Base-by-base conservation (phyloP, 2,113 vertebrate species). In the Sinocyclocheilus anophthalmus region DNA sequence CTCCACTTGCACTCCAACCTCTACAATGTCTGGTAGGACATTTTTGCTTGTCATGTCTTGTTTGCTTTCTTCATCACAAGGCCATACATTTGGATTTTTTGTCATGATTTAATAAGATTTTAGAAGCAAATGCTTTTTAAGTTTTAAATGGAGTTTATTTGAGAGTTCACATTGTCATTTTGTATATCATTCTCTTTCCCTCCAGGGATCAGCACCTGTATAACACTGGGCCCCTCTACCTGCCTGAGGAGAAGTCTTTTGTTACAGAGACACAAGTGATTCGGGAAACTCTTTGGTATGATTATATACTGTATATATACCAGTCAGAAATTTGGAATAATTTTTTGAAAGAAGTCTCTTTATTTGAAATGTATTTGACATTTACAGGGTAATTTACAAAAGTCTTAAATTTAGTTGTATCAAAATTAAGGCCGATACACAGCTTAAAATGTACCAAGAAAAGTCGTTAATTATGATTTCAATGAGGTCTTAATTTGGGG, bases 201-300 rank as follows among this genome's bases (percentile, higher is more conserved):
- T 90, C 26, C 86, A 97, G 98, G 98, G 97, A 99, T 85, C 98
- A 99, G 76, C 97, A 99, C 89, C 91, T 99, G 87, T 98, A 97
- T 33, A 96, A 94, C 93, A 97, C 95, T 26, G 96, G 99, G 85
- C 96, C 98, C 0, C 91, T 99, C 8, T 97, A 98, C 45, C 91
- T 97, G 85, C 96, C 96, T 0, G 97, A 98, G 88, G 97, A 99
- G 86, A 97, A 95, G 89, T 94, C 94, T 7, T 93, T 97, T 84
- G 96, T 99, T 88, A 97, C 97, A 0, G 98, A 99, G 94, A 96
- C 96, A 0, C 98, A 99, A 91, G 96, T 98, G 75, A 97, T 99
- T 90, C 93, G 98, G 76, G 98, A 99, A 94, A 98, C 96, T 0
- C 90, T 99, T 59, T 99, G 98, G 97, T 99, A 93, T 96, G 50